Base-by-base conservation (phyloP, 2,888 invertebrate genomes). In the Cerastis leucographa region DNA sequence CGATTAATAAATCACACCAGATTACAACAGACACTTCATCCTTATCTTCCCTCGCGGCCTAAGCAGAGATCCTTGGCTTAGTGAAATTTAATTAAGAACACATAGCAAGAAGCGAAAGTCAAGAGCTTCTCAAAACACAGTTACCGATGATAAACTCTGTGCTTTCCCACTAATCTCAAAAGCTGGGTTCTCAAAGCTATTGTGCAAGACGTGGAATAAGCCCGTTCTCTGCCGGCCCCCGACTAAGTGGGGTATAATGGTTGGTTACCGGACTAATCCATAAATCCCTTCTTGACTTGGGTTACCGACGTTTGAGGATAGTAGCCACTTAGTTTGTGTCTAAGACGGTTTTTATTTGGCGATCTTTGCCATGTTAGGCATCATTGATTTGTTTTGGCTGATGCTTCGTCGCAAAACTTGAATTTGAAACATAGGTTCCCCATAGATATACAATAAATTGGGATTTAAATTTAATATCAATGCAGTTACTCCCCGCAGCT, bases 231-330 rank as follows among this genome's bases (percentile, higher is more conserved):
- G 80, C 83, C 76, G 83, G 76, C 83, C 80, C 87, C 76, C 73
- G 74, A 80, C 85, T 88, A 88, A 88, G 86, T 87, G 89, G 80
- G 80, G 89, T 86, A 87, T 88, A 89, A 88, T 87, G 88, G 88
- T 85, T 85, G 88, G 88, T 88, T 86, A 85, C 83, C 86, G 74
- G 86, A 79, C 85, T 88, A 89, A 88, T 88, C 88, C 85, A 87
- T 87, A 86, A 88, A 88, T 88, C 87, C 88, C 71, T 80, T 76
- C 88, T 88, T 88, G 89, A 88, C 89, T 88, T 81, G 74, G 84
- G 81, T 76, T 83, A 74, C 85, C 80, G 86, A 78, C 87, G 71
- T 84, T 76, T 80, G 76, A 54, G 78, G 56, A 70, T 83, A 71
- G 72, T 73, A 67, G 81, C 78, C 83, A 74, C 71, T 80, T 78